These are phyloP conservation scores for Eublepharis macularius DNA, from an alignment of 2,113 vertebrate species.

Conservation along the genomic window DNA sequence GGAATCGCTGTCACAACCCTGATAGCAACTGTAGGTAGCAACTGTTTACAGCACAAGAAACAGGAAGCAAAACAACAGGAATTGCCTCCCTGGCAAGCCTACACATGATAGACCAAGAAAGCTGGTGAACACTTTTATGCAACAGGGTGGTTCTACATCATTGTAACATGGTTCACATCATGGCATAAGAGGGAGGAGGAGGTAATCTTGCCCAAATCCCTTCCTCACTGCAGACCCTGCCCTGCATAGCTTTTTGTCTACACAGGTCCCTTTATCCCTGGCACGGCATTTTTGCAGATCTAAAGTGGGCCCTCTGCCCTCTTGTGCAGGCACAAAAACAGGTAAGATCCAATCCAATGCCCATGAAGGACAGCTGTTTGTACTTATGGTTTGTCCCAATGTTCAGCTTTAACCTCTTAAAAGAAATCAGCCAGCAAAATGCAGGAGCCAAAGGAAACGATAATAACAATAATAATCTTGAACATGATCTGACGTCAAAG, in stretches of 20 bases:
- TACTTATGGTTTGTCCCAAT: not conserved
- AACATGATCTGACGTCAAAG: slow-evolving; percentile 32
- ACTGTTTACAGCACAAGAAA: slow-evolving; percentile 33
- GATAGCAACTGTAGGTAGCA: slow-evolving; percentile 18
- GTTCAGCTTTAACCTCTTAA: not conserved
- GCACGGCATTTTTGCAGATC: too few relatives aligned
- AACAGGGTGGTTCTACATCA: slow-evolving; percentile 52
- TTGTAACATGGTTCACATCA: slow-evolving; percentile 5
- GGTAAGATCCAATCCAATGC: not conserved
- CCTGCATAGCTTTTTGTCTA: too few relatives aligned
- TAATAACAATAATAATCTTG: not conserved
- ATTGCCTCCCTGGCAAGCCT: slow-evolving; percentile 54
- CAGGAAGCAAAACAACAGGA: slow-evolving; percentile 60
- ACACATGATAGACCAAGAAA: slow-evolving; percentile 35
- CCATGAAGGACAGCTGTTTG: slow-evolving; percentile 8
- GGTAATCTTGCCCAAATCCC: too few relatives aligned
- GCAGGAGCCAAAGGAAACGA: slow-evolving; percentile 17
- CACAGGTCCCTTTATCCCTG: too few relatives aligned
- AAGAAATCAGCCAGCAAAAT: not conserved
- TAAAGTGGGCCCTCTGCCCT: too few relatives aligned
- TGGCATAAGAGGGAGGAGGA: too few relatives aligned
- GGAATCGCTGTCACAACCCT: slow-evolving; percentile 18
- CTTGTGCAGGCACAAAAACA: too few relatives aligned
- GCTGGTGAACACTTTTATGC: slow-evolving; percentile 53
- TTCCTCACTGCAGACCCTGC: too few relatives aligned